Base-by-base conservation (phyloP, 2,888 invertebrate species). In the Neoscelio sp. region DNA sequence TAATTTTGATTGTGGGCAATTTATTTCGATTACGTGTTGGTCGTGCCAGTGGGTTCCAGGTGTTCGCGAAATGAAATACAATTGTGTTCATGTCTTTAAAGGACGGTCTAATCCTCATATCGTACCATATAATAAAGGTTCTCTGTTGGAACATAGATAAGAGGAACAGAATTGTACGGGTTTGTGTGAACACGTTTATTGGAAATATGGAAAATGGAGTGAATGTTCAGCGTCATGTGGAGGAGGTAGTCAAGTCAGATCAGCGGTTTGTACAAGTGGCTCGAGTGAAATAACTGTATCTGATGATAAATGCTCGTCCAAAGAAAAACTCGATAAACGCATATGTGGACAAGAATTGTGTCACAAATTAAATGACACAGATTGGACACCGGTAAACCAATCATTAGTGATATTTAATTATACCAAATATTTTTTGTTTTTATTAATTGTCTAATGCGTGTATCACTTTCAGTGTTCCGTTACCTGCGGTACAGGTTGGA, bases 181-280 rank as follows among this genome's bases (percentile, higher is more conserved):
- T 15, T 91, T 92, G 0, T 96, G 96, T 86, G 91, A 93, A 56
- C 90, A 91, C 3, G 93, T 93, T 0, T 91, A 92, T 70, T 96
- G 96, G 96, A 91, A 92, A 20, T 95, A 95, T 85, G 92, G 93
- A 0, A 92, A 93, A n/a, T 96, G 96, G 96, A 92, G 93, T 26
- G 86, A 92, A 2, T 90, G 90, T 60, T 93, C 94, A 2, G 91
- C 92, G 80, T 92, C 93, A 0, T 96, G 96, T 86, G 95, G 94
- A 5, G 93, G 92, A 20, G 96, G 96, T 2, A 88, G 91, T 8
- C 94, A 95, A 86, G 91, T 90, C 17, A 91, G 95, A 50, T 91
- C 91, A 33, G 94, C 94, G 0, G 90, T 91, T 44, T 95, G 95
- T 85, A 91, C 93, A 46, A 74, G 83, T 18, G 92, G 92, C 80